Evolutionary conservation across 2,888 invertebrate genomes (phyloP).

Genomic region (Ophion slaviceki): DNA sequence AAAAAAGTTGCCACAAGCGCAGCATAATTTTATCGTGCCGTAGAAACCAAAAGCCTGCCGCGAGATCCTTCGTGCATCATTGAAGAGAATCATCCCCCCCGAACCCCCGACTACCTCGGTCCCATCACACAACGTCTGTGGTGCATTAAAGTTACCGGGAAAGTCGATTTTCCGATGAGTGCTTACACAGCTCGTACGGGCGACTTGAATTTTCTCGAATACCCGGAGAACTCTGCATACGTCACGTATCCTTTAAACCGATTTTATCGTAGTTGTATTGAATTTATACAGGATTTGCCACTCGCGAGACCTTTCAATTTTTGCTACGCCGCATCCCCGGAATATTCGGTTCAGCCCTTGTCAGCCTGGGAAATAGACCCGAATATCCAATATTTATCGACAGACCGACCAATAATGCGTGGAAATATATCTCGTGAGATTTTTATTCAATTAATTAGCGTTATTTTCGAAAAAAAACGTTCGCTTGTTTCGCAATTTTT

Average conservation of each 20-base stretch:
- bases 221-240: conserved; percentile 8
- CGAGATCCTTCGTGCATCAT: conserved; percentile 33
- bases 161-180: conserved; percentile 48
- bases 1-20: background rate
- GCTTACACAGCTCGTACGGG: background rate
- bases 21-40: background rate
- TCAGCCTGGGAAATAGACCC: background rate
- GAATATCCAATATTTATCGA: background rate
- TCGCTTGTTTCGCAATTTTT: too few relatives aligned
- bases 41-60: conserved; percentile 19
- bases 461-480: too few relatives aligned
- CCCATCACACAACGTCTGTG: conserved; percentile 19
- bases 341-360: background rate
- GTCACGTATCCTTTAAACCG: conserved; percentile 17
- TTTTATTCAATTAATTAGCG: too few relatives aligned
- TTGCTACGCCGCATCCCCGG: background rate
- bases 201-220: conserved; percentile 9
- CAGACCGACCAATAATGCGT: background rate
- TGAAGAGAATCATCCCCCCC: conserved; percentile 23
- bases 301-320: conserved; percentile 29
- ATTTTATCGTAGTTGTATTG: conserved; percentile 17
- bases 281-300: conserved; percentile 37
- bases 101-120: background rate
- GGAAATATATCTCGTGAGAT: background rate
- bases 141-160: conserved; percentile 32